Percentiles rank a stretch among this genome's conserved stretches.
Evolutionary conservation across 30 jellyfish, hydroid and myxozoan species (phyloP).

Genomic region (Aurelia aurita): DNA sequence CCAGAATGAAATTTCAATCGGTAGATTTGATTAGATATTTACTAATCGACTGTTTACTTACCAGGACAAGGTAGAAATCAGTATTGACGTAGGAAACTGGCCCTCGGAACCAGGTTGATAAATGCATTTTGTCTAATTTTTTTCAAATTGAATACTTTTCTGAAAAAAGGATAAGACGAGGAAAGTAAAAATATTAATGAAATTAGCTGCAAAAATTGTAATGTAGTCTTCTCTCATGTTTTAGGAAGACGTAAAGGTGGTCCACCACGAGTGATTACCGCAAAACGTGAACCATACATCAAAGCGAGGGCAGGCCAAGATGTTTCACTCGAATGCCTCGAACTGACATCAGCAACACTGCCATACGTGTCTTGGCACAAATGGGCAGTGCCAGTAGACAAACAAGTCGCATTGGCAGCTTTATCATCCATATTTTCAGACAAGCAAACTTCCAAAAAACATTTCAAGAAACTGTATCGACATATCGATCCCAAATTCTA

Average conservation of each 20-base stretch:
- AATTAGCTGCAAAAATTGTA: too few species aligned
- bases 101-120: too few species aligned
- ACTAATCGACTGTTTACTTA: too few species aligned
- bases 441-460: conserved; percentile 14
- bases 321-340: conserved; percentile 89
- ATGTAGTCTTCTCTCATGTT: neutral
- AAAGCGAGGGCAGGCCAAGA: conserved; percentile 81
- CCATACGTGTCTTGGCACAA: conserved; percentile 92
- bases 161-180: too few species aligned
- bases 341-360: conserved; percentile 75
- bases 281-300: conserved; percentile 60
- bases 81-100: too few species aligned
- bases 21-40: too few species aligned
- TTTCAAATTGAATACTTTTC: too few species aligned
- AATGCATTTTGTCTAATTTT: too few species aligned
- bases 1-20: too few species aligned
- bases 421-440: conserved; percentile 26
- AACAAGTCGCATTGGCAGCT: conserved; percentile 41
- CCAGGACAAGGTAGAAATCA: too few species aligned
- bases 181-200: too few species aligned
- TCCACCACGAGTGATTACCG: conserved; percentile 90
- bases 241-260: conserved; percentile 88
- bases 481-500: conserved; percentile 60
- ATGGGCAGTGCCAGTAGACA: conserved; percentile 62
- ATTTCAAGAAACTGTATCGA: conserved; percentile 18